phyloP scores from a whole-genome alignment of 2,888 invertebrate genomes.

The Macaria liturata region DNA sequence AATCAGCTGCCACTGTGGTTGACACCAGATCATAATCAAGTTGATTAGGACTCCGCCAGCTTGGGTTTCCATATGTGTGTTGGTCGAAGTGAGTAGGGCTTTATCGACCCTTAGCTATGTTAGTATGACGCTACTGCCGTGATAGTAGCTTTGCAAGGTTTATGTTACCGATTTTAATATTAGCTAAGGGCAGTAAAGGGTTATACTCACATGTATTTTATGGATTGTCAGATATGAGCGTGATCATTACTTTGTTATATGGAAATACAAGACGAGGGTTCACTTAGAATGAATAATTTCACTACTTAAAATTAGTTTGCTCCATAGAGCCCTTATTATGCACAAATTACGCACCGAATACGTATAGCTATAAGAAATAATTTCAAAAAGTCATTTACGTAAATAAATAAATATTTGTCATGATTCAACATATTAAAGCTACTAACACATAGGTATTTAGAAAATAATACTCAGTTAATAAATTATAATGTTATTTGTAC shows the following conservation, averaged over 20 bases:
- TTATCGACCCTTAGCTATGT: too few relatives aligned
- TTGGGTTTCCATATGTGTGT: too few relatives aligned
- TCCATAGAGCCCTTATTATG: conserved; percentile 22
- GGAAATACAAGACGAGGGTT: not conserved
- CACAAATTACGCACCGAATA: conserved; percentile 60
- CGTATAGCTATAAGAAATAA: conserved; percentile 37
- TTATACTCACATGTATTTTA: too few relatives aligned
- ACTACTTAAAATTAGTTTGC: conserved; percentile 33
- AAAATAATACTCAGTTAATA: conserved; percentile 70
- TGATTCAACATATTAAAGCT: conserved; percentile 70
- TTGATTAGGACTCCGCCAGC: too few relatives aligned
- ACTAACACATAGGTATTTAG: conserved; percentile 48
- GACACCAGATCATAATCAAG: conserved; percentile 5
- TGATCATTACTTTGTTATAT: too few relatives aligned
- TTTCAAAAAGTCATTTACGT: conserved; percentile 43
- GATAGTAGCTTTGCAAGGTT: too few relatives aligned
- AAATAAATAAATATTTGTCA: conserved; percentile 78
- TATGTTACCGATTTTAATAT: too few relatives aligned
- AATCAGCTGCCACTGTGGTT: conserved; percentile 3
- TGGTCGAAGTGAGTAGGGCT: too few relatives aligned
- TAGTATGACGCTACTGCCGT: too few relatives aligned
- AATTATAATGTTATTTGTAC: conserved; percentile 62
- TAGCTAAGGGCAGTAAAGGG: too few relatives aligned
- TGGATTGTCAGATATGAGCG: too few relatives aligned
- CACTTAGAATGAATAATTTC: conserved; percentile 31